A percentile compares a stretch with the other conserved stretches of the same genome.
These are phyloP conservation scores for Chalcosyrphus nemorum DNA, from an alignment of 2,888 invertebrate genomes.

Conservation along the genomic window DNA sequence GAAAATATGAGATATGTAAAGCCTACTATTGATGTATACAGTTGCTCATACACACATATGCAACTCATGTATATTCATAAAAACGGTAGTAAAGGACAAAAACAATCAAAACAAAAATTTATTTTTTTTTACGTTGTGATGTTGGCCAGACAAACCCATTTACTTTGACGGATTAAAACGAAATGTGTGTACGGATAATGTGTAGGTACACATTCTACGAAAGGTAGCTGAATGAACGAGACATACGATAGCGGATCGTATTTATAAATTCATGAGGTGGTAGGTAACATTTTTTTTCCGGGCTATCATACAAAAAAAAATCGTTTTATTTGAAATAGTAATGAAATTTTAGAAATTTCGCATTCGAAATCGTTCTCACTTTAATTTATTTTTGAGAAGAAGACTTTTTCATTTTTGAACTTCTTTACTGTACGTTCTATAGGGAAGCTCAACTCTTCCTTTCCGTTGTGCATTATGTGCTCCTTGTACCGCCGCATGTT, in stretches of 20 bases:
- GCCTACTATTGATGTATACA: constrained; percentile 13
- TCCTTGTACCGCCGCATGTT: no score
- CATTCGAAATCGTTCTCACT: no score
- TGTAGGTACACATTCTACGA: constrained; percentile 9
- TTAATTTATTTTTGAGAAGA: no score
- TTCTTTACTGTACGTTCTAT: no score
- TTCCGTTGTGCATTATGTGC: no score
- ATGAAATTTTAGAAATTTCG: no score
- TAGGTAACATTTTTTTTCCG: no score
- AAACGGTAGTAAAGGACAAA: constrained; percentile 19
- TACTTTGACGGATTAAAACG: constrained; percentile 66
- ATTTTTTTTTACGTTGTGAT: constrained; percentile 7
- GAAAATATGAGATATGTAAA: constrained; percentile 19
- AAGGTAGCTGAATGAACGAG: constrained; percentile 17
- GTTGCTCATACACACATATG: constrained; percentile 20
- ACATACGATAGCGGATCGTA: background rate
- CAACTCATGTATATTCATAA: constrained; percentile 8
- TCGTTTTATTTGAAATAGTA: no score
- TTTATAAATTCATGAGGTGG: background rate
- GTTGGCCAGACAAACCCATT: constrained; percentile 32
- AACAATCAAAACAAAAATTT: constrained; percentile 15
- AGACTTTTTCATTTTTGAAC: no score
- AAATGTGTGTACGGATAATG: constrained; percentile 43
- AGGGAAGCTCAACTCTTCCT: no score
- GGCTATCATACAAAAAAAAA: no score